Percentiles rank a stretch among this genome's conserved stretches.
These are phyloP conservation scores for Odocoileus virginianus DNA, from an alignment of 2,113 vertebrate species.

Conservation along the genomic window DNA sequence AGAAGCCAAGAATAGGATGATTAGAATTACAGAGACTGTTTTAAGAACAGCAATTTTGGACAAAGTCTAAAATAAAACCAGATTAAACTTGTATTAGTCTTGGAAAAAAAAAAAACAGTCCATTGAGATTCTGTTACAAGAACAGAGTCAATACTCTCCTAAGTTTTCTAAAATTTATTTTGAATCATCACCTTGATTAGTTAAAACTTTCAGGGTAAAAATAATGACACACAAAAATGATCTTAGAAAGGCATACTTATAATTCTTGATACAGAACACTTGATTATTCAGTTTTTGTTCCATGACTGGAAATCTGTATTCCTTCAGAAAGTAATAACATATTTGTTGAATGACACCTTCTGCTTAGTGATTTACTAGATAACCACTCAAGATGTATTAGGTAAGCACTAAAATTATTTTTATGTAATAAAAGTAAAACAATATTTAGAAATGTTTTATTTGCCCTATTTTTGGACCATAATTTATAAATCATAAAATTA, in stretches of 20 bases:
- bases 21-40: neutral
- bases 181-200: neutral
- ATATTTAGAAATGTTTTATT: conserved; percentile 12
- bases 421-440: conserved; percentile 32
- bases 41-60: neutral
- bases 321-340: conserved; percentile 13
- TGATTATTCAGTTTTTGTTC: conserved; percentile 25
- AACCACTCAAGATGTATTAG: neutral
- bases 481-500: conserved; percentile 19
- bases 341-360: conserved; percentile 13
- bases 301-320: neutral
- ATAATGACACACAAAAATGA: conserved; percentile 20
- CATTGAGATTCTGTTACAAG: conserved; percentile 21
- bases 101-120: neutral
- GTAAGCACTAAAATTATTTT: conserved; percentile 31
- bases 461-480: neutral
- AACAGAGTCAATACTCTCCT: neutral
- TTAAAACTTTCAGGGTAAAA: conserved; percentile 40
- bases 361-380: neutral
- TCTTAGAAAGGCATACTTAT: conserved; percentile 4
- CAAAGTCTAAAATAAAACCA: conserved; percentile 13
- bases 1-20: neutral
- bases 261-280: neutral
- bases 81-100: conserved; percentile 7
- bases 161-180: conserved; percentile 21